phyloP scores from a whole-genome alignment of 2,888 invertebrate species.

The Chloroclystis v-ata region DNA sequence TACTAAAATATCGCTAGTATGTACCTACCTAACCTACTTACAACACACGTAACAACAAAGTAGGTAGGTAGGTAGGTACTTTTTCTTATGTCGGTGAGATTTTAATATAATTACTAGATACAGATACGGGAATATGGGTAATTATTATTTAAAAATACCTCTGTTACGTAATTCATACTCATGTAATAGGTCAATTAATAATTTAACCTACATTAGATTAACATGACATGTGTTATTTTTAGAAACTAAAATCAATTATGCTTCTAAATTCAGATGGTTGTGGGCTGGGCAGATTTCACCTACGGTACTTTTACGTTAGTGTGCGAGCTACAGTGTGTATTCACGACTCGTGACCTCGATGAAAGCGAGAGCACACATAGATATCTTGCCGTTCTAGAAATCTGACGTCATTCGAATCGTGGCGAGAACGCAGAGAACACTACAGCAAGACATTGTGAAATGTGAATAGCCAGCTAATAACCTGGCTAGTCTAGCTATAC shows the following conservation, averaged over 20 bases:
- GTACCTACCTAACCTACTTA: background rate
- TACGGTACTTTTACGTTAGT: slow-evolving; percentile 45
- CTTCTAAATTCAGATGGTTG: slow-evolving; percentile 43
- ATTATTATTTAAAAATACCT: too few species aligned
- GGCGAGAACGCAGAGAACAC: slow-evolving; percentile 59
- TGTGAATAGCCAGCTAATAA: slow-evolving; percentile 75
- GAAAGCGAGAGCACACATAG: slow-evolving; percentile 53
- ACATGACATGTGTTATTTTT: background rate
- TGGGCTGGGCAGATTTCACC: slow-evolving; percentile 27
- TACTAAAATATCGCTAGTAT: background rate
- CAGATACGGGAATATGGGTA: too few species aligned
- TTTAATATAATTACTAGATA: too few species aligned
- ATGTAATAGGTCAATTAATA: too few species aligned
- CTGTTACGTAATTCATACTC: too few species aligned
- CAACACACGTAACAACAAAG: too few species aligned
- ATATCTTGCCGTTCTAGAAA: slow-evolving; percentile 70
- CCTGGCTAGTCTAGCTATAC: slow-evolving; percentile 52
- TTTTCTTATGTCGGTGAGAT: too few species aligned
- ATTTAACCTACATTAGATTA: too few species aligned
- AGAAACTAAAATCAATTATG: slow-evolving; percentile 29
- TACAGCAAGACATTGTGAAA: slow-evolving; percentile 72
- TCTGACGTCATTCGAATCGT: slow-evolving; percentile 70
- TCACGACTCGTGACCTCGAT: slow-evolving; percentile 68
- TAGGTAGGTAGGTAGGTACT: too few species aligned
- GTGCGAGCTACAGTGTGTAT: slow-evolving; percentile 58